Base-by-base conservation (phyloP, 2,113 vertebrate genomes). In the Tricholaema leucomelas region DNA sequence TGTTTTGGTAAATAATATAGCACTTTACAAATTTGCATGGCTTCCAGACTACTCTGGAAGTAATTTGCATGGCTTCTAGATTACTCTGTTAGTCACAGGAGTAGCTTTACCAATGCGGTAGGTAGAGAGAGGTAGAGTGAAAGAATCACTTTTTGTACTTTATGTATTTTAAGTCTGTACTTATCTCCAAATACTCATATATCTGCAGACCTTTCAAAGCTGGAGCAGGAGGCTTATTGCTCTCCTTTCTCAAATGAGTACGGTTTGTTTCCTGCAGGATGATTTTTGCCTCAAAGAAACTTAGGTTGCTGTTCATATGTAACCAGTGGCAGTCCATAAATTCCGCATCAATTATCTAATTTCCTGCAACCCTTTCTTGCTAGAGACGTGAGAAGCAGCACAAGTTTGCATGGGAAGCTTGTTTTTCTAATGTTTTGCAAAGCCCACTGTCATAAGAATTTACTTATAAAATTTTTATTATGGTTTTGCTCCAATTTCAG, bases 381-480 rank as follows among this genome's bases (percentile, higher is more conserved):
- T 80, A 64, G 35, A 77, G 52, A 71, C 15, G 3, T 91, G 69
- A 91, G 40, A 87, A 54, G n/a, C 35, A 80, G 27, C 48, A 67
- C n/a, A 92, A 10, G 15, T 82, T 89, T 89, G 33, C 60, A 92
- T 20, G 42, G 69, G 44, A 89, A 35, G 12, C n/a, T 92, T 94
- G 81, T 66, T 85, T 92, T 74, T 56, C 50, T 79, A 10, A 67
- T 85, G 64, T 87, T 96, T 92, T 94, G 56, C 61, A 69, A 81
- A 91, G 52, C 91, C 56, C 84, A 89, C 38, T 89, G 78, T 89
- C 89, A 92, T 40, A 91, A 6, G 17, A 78, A 66, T 94, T 94
- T 92, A 61, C 75, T 88, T 85, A 91, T 82, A 94, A 93, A 87
- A 82, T 82, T 85, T 95, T 95, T 94, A 87, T 89, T 96, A 83